phyloP scores from a whole-genome alignment of 2,888 invertebrate genomes.

The Phalera bucephala region DNA sequence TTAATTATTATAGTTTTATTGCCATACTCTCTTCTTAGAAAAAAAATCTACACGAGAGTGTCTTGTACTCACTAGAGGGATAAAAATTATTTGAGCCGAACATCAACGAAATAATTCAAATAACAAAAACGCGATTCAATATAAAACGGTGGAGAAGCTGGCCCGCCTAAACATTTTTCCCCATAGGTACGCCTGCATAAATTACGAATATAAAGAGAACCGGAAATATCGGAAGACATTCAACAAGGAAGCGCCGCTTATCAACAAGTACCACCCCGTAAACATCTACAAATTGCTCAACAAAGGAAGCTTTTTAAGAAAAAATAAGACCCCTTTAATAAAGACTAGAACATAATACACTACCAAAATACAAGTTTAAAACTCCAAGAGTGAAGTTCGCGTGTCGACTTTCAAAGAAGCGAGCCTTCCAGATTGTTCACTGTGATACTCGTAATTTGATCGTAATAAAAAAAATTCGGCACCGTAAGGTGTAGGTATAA shows the following conservation, averaged over 20 bases:
- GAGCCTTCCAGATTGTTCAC: slow-evolving; percentile 21
- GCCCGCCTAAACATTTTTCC: not conserved
- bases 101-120: not conserved
- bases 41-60: too few species aligned
- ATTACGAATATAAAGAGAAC: slow-evolving; percentile 3
- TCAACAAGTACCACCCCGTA: not conserved
- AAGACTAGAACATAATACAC: not conserved
- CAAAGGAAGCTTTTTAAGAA: not conserved
- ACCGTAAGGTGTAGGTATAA: slow-evolving; percentile 43
- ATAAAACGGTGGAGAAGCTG: not conserved
- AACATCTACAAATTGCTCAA: not conserved
- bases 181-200: not conserved
- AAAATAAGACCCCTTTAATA: not conserved
- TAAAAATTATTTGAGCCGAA: too few species aligned
- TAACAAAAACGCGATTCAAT: not conserved
- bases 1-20: too few species aligned
- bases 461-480: slow-evolving; percentile 35
- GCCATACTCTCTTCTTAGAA: too few species aligned
- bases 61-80: too few species aligned
- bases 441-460: slow-evolving; percentile 22
- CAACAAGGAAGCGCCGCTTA: not conserved
- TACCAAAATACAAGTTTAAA: slow-evolving; percentile 10
- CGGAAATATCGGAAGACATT: not conserved
- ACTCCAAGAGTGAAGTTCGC: slow-evolving; percentile 17
- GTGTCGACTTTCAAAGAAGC: slow-evolving; percentile 26